Base-by-base conservation (phyloP, 2,888 invertebrate species). In the Prosapia bicincta region DNA sequence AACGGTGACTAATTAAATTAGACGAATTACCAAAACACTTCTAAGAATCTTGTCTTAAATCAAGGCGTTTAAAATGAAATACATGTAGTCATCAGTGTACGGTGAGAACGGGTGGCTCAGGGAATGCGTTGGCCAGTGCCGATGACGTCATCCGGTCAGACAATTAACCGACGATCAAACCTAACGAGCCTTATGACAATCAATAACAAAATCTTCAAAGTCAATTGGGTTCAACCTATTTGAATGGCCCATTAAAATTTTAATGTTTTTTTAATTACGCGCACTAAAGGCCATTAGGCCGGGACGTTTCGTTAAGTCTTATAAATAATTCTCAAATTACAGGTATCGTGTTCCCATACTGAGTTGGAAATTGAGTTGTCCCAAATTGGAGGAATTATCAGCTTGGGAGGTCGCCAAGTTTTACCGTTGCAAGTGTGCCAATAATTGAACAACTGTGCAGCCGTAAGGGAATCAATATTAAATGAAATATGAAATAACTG, bases 321-420 rank as follows among this genome's bases (percentile, higher is more conserved):
- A 65, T 74, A 65, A 74, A 65, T 74, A 74, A 74, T 74, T 74
- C 65, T 74, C 54, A 74, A 74, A 74, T 74, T 74, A 74, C 26
- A 74, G 74, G 54, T 28, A 24, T 10, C 10, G 20, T n/a, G 54
- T 6, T 6, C 7, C 38, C 13, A 38, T 38, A 13, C 38, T 5
- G 13, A 13, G 54, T 54, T 3, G 10, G 54, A 54, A 54, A 54
- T 54, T 54, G 54, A 54, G 65, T 30, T 24, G 65, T 23, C 15
- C 66, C 72, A 66, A 72, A 72, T 72, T 72, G 74, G 15, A 3
- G 74, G 74, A 23, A 69, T 74, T 69, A 54, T 28, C 74, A 24
- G 74, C 74, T 65, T 74, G 74, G 74, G 74, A 69, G 74, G 74
- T 66, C 74, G 30, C 6, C 30, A 30, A 30, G n/a, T n/a, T n/a